Percentiles rank a stretch among this genome's conserved stretches.
These are phyloP conservation scores for Amphiprion percula DNA, from an alignment of 2,113 vertebrate species.

Conservation along the genomic window DNA sequence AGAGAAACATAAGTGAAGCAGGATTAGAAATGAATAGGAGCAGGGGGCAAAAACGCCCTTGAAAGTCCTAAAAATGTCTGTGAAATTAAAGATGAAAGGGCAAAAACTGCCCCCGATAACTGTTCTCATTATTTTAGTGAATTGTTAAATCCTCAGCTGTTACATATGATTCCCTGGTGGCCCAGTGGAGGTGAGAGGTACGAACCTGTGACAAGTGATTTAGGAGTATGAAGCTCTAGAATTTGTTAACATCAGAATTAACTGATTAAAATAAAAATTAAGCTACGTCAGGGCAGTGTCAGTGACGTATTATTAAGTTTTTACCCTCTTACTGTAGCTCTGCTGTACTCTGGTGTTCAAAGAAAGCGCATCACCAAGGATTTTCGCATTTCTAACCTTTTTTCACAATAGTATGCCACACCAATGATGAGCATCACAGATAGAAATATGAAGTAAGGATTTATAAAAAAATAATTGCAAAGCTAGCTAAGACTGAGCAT, in stretches of 20 bases:
- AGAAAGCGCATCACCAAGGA: too few species aligned
- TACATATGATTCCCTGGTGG: slow-evolving; percentile 36
- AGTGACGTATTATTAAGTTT: neutral
- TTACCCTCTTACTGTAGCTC: neutral
- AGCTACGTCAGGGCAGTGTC: neutral
- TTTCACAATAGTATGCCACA: too few species aligned
- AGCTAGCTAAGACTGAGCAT: too few species aligned
- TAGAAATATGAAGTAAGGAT: too few species aligned
- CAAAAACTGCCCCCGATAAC: slow-evolving; percentile 39
- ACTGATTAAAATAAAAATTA: neutral
- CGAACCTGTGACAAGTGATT: neutral
- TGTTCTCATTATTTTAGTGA: slow-evolving; percentile 54
- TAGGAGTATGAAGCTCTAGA: neutral
- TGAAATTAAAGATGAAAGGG: slow-evolving; percentile 50
- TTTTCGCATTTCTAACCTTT: too few species aligned
- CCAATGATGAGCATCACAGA: too few species aligned
- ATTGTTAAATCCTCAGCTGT: slow-evolving; percentile 48
- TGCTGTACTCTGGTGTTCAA: neutral
- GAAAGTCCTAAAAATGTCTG: slow-evolving; percentile 42
- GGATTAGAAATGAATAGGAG: slow-evolving; percentile 44
- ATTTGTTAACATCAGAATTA: neutral
- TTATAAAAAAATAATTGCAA: too few species aligned
- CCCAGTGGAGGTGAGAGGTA: neutral
- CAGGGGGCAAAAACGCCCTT: slow-evolving; percentile 55
- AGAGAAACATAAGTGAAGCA: slow-evolving; percentile 46